Evolutionary conservation across 2,888 invertebrate species (phyloP), one percentile per base, ranked within the genome.

Genomic region (Eupithecia inturbata): DNA sequence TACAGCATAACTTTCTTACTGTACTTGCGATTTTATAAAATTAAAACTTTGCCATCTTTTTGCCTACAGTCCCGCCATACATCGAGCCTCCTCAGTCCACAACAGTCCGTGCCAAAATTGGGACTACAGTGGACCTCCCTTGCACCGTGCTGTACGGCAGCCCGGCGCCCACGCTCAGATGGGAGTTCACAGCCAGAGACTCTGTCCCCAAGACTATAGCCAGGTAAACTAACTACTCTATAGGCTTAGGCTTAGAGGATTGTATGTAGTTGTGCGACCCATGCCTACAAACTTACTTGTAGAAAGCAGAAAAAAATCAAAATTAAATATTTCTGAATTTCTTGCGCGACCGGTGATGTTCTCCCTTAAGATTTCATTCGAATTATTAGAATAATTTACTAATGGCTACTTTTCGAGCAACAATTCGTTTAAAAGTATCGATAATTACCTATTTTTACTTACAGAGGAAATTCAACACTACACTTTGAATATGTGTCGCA

Each of bases 71-170:
- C 7, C 66, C 66, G 16, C 36, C 66, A 41, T 66, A 66, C 66
- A 66, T 66, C 39, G 66, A 66, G 26, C 39, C 66, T 6, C 66
- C 66, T 6, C 36, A 6, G 14, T 26, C 66, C 1, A 3, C 36
- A 14, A 26, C n/a, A 14, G 22, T 66, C 16, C 26, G 39, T 0
- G 36, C 22, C 26, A 66, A 66, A 26, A 22, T 22, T 16, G 66
- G 66, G 1, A 1, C 22, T 1, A 36, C 36, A 26, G 22, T 66
- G 2, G 39, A 66, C 14, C 39, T 66, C 22, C 66, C 66, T 3
- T 66, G 66, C 16, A 36, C 4, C 22, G 66, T 66, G 1, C 39
- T 66, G 22, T 66, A 66, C 66, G 66, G 66, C 22, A 66, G 16
- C 39, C 66, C 66, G 0, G 22, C 66, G 22, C 22, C 66, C 22